phyloP scores from a whole-genome alignment of 2,888 invertebrate species.

The Ormyrus rosae region DNA sequence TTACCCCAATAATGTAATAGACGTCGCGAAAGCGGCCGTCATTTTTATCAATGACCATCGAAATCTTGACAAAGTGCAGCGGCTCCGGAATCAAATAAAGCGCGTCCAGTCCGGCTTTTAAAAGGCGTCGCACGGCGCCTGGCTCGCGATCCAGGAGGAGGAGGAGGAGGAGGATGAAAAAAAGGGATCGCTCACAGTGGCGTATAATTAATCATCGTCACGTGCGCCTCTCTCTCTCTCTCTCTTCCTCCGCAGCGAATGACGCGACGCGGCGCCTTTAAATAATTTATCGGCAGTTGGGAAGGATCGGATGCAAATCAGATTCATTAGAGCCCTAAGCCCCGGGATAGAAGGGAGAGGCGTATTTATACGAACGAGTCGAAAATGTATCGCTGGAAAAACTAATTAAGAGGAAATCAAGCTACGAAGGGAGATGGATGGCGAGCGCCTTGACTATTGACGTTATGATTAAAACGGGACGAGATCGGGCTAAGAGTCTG shows the following conservation, averaged over 20 bases:
- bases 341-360: constrained; percentile 32
- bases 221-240: constrained; percentile 28
- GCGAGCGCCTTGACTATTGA: too few relatives aligned
- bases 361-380: constrained; percentile 26
- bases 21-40: constrained; percentile 26
- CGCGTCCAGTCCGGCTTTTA: constrained; percentile 10
- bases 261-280: constrained; percentile 52
- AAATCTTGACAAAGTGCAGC: constrained; percentile 64
- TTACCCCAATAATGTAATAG: too few relatives aligned
- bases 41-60: constrained; percentile 64
- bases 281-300: constrained; percentile 67
- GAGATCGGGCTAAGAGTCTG: too few relatives aligned
- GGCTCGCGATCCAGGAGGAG: too few relatives aligned
- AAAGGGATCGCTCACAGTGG: constrained; percentile 5
- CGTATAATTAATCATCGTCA: constrained; percentile 63
- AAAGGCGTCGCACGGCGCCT: constrained; percentile 17
- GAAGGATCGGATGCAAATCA: constrained; percentile 74
- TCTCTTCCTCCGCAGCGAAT: constrained; percentile 1
- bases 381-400: constrained; percentile 28
- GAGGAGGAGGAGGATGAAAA: constrained; percentile 46
- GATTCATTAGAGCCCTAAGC: constrained; percentile 70
- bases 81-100: constrained; percentile 62
- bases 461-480: too few relatives aligned
- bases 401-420: constrained; percentile 18
- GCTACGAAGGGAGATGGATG: too few relatives aligned